A percentile compares a stretch with the other conserved stretches of the same genome.
These are phyloP conservation scores for Rambutsinella grinnellia DNA, from an alignment of 2,888 invertebrate species.

Conservation along the genomic window DNA sequence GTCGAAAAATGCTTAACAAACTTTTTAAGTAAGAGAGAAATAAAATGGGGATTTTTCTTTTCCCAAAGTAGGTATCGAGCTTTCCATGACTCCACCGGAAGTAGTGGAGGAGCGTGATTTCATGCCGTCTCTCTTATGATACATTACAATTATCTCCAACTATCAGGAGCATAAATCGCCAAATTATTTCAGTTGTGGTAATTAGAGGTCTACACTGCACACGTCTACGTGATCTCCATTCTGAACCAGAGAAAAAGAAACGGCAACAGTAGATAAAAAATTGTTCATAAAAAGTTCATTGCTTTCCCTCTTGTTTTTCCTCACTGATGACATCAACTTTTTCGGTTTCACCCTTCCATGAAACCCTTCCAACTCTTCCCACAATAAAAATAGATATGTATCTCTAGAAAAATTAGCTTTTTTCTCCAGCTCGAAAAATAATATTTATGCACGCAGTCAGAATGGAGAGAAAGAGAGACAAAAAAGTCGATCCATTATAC, in stretches of 20 bases:
- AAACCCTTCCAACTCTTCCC: constrained; percentile 14
- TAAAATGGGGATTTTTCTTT: background rate
- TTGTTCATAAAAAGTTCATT: no score
- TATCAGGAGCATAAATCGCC: constrained; percentile 34
- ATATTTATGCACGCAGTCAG: no score
- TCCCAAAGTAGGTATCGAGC: background rate
- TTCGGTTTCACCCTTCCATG: constrained; percentile 13
- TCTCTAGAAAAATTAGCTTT: constrained; percentile 45
- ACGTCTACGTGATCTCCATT: constrained; percentile 44
- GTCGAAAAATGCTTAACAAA: constrained; percentile 17
- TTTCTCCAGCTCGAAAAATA: no score
- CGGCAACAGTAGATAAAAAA: constrained; percentile 45
- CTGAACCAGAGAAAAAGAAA: constrained; percentile 20
- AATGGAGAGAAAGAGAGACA: no score
- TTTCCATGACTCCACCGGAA: no score
- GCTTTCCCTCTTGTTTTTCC: no score
- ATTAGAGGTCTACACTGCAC: constrained; percentile 41
- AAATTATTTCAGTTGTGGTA: constrained; percentile 39
- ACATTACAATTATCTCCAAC: constrained; percentile 14
- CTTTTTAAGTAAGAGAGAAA: constrained; percentile 18
- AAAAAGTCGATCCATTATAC: constrained; percentile 43
- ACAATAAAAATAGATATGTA: constrained; percentile 41
- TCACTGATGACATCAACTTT: constrained; percentile 32
- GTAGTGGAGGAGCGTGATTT: constrained; percentile 25
- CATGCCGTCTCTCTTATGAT: background rate